Percentiles rank a stretch among this genome's conserved stretches.
Evolutionary conservation across 2,888 invertebrate species (phyloP).

Genomic region (Diadromus collaris): DNA sequence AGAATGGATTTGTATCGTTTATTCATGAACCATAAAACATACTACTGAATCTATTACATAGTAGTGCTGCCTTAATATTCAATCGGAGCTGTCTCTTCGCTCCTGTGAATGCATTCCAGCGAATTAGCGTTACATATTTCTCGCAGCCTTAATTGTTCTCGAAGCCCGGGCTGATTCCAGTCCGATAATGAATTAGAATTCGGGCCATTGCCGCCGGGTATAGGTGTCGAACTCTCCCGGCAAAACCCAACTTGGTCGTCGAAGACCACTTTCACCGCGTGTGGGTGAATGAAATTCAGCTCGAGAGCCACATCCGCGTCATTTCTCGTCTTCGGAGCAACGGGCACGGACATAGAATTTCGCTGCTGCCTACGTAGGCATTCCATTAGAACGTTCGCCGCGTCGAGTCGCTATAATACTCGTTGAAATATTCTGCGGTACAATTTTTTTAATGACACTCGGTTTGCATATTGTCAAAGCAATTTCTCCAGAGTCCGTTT

Average conservation of each 20-base stretch:
- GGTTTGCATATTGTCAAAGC: neutral
- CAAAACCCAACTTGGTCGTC: constrained; percentile 29
- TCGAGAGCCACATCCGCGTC: constrained; percentile 27
- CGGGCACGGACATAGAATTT: constrained; percentile 13
- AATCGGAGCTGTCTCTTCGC: neutral
- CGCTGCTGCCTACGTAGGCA: neutral
- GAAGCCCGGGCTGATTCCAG: neutral
- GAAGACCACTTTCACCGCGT: constrained; percentile 54
- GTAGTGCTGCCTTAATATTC: neutral
- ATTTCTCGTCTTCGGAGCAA: neutral
- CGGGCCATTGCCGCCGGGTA: constrained; percentile 29
- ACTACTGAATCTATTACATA: too few species aligned
- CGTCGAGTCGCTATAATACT: neutral
- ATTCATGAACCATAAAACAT: too few species aligned
- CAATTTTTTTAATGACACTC: neutral
- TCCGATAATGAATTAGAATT: constrained; percentile 37
- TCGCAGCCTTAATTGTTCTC: neutral
- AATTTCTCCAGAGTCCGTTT: neutral
- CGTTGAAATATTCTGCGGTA: neutral
- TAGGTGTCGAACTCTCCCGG: constrained; percentile 39
- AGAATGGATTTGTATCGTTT: too few species aligned
- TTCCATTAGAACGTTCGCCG: neutral
- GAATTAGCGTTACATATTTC: constrained; percentile 3
- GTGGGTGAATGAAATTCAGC: constrained; percentile 53
- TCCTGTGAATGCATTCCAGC: constrained; percentile 7